Conservation (phyloP, 1,140 invertebrate species). For the Aphidius gifuensis region DNA sequence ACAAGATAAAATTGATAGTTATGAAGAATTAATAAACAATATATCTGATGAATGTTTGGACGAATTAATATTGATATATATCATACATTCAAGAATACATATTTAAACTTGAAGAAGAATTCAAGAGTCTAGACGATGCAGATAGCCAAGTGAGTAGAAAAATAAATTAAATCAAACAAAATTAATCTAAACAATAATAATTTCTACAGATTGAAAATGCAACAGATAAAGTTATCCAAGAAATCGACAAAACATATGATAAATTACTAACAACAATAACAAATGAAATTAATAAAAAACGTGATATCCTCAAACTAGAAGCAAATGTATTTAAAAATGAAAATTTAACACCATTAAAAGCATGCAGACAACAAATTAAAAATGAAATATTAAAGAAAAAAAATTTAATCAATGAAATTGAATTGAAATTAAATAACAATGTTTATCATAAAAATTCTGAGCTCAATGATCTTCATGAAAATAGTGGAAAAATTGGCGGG, state of each 20-base stretch:
- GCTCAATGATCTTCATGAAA: not conserved
- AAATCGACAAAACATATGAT: constrained; percentile 33
- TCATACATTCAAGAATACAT: constrained; percentile 31
- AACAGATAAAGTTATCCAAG: constrained; percentile 25
- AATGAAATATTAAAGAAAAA: constrained; percentile 24
- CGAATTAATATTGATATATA: no score
- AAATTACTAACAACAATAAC: constrained; percentile 28
- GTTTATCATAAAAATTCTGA: constrained; percentile 11
- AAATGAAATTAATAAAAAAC: constrained; percentile 32
- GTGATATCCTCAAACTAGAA: constrained; percentile 33
- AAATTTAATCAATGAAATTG: constrained; percentile 26
- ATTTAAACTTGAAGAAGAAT: constrained; percentile 30
- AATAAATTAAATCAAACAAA: no score
- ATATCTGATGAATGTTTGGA: not conserved
- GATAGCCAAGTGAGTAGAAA: constrained; percentile 28
- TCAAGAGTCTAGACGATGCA: constrained; percentile 32
- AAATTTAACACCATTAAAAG: constrained; percentile 31
- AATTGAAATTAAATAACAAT: constrained; percentile 21
- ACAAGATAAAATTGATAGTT: constrained; percentile 28
- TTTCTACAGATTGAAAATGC: constrained; percentile 30
- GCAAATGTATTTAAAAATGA: constrained; percentile 32
- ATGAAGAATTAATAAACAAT: constrained; percentile 14
- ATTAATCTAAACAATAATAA: not conserved
- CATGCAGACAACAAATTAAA: constrained; percentile 34
- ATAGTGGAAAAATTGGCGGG: constrained; percentile 9